Conservation (phyloP, 2,113 vertebrate genomes). For the Isichthys henryi region DNA sequence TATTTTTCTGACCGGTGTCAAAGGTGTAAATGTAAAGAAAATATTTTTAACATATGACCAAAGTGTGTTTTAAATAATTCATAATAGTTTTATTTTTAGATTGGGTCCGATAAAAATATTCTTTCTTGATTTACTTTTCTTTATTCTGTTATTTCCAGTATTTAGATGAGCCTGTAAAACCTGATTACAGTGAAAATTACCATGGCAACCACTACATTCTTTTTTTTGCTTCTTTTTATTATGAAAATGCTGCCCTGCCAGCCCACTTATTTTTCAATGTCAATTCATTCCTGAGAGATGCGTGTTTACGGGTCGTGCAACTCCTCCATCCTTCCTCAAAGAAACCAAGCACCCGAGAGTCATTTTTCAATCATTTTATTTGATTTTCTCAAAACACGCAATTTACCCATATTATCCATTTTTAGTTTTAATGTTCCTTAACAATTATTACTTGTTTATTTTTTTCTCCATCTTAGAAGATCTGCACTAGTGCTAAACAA, state of each 20-base stretch:
- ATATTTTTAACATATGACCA: neutral
- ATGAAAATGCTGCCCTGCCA: neutral
- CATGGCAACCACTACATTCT: neutral
- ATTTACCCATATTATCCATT: conserved; percentile 72
- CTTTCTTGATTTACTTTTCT: neutral
- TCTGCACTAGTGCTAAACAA: conserved; percentile 62
- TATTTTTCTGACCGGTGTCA: neutral
- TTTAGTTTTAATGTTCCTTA: conserved; percentile 64
- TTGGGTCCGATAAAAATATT: neutral
- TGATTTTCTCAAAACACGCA: conserved; percentile 74
- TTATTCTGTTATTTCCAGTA: neutral
- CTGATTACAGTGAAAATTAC: neutral
- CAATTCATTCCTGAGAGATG: neutral
- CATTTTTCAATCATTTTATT: conserved; percentile 65
- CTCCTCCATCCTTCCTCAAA: conserved; percentile 8
- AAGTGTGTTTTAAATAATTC: neutral
- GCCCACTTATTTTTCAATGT: neutral
- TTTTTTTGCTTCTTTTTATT: neutral
- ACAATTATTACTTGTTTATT: conserved; percentile 70
- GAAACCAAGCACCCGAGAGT: conserved; percentile 16
- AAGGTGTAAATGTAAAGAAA: neutral
- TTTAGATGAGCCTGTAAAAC: neutral
- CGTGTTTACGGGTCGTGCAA: neutral
- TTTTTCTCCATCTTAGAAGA: conserved; percentile 55
- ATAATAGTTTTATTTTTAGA: neutral